Percentiles rank a stretch among this genome's conserved stretches.
phyloP scores from a whole-genome alignment of 2,113 vertebrate species.

The Phodopus roborovskii region DNA sequence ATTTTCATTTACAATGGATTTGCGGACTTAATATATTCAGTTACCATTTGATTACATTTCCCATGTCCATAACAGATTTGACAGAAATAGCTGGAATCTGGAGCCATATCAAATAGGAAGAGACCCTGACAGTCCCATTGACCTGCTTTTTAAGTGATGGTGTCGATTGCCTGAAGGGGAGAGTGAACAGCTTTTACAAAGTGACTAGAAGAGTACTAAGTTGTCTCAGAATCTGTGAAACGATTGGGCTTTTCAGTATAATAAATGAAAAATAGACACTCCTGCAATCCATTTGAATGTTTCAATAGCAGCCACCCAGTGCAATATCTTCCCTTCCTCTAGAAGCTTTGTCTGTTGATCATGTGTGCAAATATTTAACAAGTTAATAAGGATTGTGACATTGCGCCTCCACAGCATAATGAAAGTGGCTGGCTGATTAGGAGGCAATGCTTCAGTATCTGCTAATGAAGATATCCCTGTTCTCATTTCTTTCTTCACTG shows the following conservation, averaged over 20 bases:
- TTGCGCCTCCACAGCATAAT: not conserved
- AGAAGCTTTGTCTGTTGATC: not conserved
- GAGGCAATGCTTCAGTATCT: not conserved
- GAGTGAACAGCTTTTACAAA: not conserved
- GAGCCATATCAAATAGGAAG: not conserved
- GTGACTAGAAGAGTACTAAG: not conserved
- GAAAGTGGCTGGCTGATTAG: not conserved
- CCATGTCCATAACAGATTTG: not conserved
- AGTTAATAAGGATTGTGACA: not conserved
- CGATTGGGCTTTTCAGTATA: not conserved
- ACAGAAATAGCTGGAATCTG: slow-evolving; percentile 13
- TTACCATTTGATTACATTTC: not conserved
- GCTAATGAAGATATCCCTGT: not conserved
- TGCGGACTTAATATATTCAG: not conserved
- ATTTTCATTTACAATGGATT: slow-evolving; percentile 18
- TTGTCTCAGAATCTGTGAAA: not conserved
- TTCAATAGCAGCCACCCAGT: slow-evolving; percentile 3
- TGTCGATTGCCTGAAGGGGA: not conserved
- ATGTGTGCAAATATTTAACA: not conserved
- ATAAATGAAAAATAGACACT: not conserved
- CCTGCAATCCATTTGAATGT: not conserved
- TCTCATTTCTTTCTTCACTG: not conserved
- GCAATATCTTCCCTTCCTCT: not conserved
- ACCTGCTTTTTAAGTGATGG: slow-evolving; percentile 6
- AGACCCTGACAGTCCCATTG: not conserved